Percentiles rank a stretch among this genome's conserved stretches.
phyloP scores from a whole-genome alignment of 2,888 invertebrate genomes.

The Agonopterix alstromeriana region DNA sequence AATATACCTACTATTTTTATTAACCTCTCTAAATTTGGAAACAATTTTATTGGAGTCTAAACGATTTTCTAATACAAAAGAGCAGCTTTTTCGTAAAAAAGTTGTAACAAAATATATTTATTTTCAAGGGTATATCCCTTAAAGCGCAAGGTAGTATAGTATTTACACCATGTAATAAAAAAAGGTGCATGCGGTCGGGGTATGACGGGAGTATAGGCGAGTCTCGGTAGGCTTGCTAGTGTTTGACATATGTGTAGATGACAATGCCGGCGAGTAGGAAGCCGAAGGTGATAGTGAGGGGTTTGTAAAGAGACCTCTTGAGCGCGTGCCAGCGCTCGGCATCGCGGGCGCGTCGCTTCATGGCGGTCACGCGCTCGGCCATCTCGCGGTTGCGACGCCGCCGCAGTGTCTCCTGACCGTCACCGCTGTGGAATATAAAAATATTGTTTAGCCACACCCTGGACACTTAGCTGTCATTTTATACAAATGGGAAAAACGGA shows the following conservation, averaged over 20 bases:
- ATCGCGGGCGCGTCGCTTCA: slow-evolving; percentile 81
- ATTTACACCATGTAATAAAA: background rate
- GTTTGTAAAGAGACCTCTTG: slow-evolving; percentile 88
- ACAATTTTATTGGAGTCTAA: background rate
- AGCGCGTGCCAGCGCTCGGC: slow-evolving; percentile 83
- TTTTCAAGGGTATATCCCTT: background rate
- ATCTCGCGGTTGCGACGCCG: slow-evolving; percentile 44
- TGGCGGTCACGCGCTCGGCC: slow-evolving; percentile 54
- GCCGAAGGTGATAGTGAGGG: slow-evolving; percentile 83
- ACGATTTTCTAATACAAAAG: background rate
- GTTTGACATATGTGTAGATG: slow-evolving; percentile 76
- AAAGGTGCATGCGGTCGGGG: background rate
- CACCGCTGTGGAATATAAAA: slow-evolving; percentile 13
- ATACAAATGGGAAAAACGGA: no score
- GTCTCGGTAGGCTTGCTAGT: slow-evolving; percentile 26
- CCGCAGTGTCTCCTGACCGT: slow-evolving; percentile 28
- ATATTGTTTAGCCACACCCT: background rate
- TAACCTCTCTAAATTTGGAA: no score
- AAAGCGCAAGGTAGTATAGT: background rate
- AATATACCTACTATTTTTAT: no score
- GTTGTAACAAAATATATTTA: background rate
- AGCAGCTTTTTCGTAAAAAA: background rate
- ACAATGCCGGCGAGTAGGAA: slow-evolving; percentile 81
- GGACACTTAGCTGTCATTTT: no score
- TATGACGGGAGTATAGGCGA: background rate